phyloP scores from a whole-genome alignment of 2,797 vertebrate species.

The Crenichthys baileyi region DNA sequence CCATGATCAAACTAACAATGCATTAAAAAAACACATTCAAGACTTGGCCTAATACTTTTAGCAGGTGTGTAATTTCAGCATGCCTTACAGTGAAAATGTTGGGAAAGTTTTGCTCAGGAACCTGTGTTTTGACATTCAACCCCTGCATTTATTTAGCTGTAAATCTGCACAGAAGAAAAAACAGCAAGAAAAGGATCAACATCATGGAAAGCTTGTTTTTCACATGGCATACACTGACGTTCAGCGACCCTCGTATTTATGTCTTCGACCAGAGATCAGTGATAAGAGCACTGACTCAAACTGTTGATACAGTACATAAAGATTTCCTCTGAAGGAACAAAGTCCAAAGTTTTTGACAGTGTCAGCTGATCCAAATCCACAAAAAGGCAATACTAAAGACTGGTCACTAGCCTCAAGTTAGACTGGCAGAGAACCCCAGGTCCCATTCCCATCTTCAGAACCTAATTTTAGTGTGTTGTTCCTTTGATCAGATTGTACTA shows the following conservation, averaged over 20 bases:
- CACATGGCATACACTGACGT: constrained; percentile 62
- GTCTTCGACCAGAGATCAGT: constrained; percentile 43
- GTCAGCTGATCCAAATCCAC: constrained; percentile 45
- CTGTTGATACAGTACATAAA: constrained; percentile 53
- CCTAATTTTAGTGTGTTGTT: constrained; percentile 64
- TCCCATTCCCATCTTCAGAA: constrained; percentile 19
- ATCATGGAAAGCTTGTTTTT: constrained; percentile 56
- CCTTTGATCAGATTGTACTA: constrained; percentile 47
- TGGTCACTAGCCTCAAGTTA: constrained; percentile 65
- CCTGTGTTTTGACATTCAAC: constrained; percentile 55
- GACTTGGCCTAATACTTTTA: constrained; percentile 27
- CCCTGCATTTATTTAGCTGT: constrained; percentile 58
- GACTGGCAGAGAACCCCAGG: constrained; percentile 50
- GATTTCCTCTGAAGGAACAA: constrained; percentile 59
- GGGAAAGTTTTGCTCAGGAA: constrained; percentile 6
- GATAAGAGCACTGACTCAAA: constrained; percentile 36
- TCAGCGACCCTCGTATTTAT: constrained; percentile 43
- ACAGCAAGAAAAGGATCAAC: constrained; percentile 33
- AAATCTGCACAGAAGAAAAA: constrained; percentile 49
- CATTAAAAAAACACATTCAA: constrained; percentile 20
- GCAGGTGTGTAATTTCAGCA: constrained; percentile 40
- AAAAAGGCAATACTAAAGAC: constrained; percentile 50
- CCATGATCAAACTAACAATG: neutral
- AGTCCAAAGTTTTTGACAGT: constrained; percentile 73
- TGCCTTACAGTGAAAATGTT: constrained; percentile 42